Evolutionary conservation across 2,113 vertebrate species (phyloP).

Genomic region (Hylia prasina): DNA sequence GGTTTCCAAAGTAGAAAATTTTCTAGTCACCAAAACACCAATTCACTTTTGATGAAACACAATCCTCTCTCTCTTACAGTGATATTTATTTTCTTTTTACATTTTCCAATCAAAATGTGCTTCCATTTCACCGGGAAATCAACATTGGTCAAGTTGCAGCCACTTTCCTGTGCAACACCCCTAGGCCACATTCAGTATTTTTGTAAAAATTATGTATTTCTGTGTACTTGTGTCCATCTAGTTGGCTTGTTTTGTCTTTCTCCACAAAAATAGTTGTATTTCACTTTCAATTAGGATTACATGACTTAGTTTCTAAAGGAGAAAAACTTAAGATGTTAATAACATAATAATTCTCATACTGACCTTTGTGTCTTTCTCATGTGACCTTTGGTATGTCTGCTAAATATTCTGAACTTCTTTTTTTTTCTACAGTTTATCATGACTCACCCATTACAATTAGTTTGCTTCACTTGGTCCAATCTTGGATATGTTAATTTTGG

Average conservation of each 20-base stretch:
- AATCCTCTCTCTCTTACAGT: background rate
- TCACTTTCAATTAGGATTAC: background rate
- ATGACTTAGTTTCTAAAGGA: background rate
- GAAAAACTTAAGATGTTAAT: background rate
- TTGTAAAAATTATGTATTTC: background rate
- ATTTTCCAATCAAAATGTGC: background rate
- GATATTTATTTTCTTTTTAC: background rate
- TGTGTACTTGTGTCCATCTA: background rate
- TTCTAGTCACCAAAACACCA: background rate
- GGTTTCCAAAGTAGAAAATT: background rate
- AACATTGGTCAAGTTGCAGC: background rate
- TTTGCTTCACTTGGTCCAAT: background rate
- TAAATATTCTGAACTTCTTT: background rate
- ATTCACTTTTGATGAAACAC: background rate
- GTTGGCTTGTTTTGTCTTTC: background rate
- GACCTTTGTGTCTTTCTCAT: background rate
- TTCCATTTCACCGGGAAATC: background rate
- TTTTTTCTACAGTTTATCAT: background rate
- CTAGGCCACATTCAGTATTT: background rate
- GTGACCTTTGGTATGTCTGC: background rate
- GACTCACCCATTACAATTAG: background rate
- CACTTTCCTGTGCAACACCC: background rate
- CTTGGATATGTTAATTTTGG: background rate
- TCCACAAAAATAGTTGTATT: background rate
- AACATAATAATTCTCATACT: background rate